Evolutionary conservation across 30 jellyfish, hydroid and myxozoan genomes (phyloP).

Genomic region (Haliclystus octoradiatus): DNA sequence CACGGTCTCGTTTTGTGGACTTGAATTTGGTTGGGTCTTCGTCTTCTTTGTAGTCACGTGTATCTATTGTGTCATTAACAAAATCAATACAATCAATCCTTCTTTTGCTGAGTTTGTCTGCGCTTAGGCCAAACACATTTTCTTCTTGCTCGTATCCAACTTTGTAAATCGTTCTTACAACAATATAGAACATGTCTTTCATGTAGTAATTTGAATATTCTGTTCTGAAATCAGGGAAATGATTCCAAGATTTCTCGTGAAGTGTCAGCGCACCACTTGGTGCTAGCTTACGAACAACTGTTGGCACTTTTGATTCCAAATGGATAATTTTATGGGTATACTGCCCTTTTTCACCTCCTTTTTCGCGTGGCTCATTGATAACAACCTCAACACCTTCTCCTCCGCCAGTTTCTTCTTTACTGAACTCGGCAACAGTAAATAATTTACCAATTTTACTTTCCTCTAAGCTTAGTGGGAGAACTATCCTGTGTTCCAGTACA

Average conservation of each 20-base stretch:
- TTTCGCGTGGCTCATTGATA: constrained; percentile 73
- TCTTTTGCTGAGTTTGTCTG: constrained; percentile 31
- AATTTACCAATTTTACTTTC: constrained; percentile 90
- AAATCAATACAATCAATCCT: constrained; percentile 46
- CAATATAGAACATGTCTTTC: constrained; percentile 63
- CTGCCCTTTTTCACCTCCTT: constrained; percentile 70
- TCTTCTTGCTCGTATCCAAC: constrained; percentile 37
- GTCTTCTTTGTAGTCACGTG: constrained; percentile 59
- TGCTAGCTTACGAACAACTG: constrained; percentile 57
- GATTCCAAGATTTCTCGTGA: constrained; percentile 94
- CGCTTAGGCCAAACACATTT: constrained; percentile 49
- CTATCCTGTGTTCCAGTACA: constrained; percentile 66
- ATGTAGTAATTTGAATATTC: constrained; percentile 68
- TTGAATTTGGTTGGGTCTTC: constrained; percentile 81
- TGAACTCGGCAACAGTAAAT: constrained; percentile 95
- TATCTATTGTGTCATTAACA: constrained; percentile 69
- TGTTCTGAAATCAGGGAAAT: constrained; percentile 88
- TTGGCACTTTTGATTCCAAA: constrained; percentile 72
- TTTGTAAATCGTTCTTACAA: constrained; percentile 68
- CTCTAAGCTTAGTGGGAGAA: constrained; percentile 73
- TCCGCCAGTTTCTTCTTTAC: constrained; percentile 96
- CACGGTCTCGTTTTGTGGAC: constrained; percentile 76
- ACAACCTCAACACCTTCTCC: constrained; percentile 97
- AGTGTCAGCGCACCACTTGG: constrained; percentile 74
- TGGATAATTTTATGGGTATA: constrained; percentile 83